Base-by-base conservation (phyloP, 2,797 vertebrate species). In the Parauchenoglanis punctatus region DNA sequence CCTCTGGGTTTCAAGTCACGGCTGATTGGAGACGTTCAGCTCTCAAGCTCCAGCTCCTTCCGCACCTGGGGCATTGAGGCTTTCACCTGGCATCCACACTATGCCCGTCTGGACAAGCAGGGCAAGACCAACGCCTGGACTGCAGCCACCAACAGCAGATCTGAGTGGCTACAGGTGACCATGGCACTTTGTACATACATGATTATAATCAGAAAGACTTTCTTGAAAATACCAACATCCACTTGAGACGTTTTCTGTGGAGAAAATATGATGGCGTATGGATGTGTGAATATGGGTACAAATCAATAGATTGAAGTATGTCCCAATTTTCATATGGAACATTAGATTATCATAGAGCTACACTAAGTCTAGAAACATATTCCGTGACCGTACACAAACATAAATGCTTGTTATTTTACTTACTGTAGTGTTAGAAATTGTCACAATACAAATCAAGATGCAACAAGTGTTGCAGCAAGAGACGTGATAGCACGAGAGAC, bases 41-140 rank as follows among this genome's bases (percentile, higher is more conserved):
- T 99, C 90, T 96, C 96, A 0, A 96, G 97, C 46, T 99, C 99
- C 93, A 99, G 98, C 54, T 91, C 94, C 85, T 97, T 96, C 94
- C 96, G 95, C 91, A 99, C 97, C 2, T 99, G 97, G 97, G 97
- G 97, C 89, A 95, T 99, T 0, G 95, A 95, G 1, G 94, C 96
- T 15, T 98, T 99, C 89, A 96, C 97, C 89, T 99, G 99, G 99
- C 89, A 95, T 82, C 97, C 99, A 0, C 94, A 96, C 91, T 98
- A 96, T 0, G 98, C 97, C 20, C 96, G 99, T 0, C 95, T 99
- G 93, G 98, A 99, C 95, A 97, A 96, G 90, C 96, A 95, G n/a
- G 98, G 98, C 92, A 99, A 98, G 93, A 97, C 96, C 90, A 99
- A 99, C 0, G 99, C 99, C 90, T 99, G 99, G 99, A 97, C 96